A percentile compares a stretch with the other conserved stretches of the same genome.
Evolutionary conservation across 2,797 vertebrate genomes (phyloP).

Genomic region (Lepilemur ruficaudatus): DNA sequence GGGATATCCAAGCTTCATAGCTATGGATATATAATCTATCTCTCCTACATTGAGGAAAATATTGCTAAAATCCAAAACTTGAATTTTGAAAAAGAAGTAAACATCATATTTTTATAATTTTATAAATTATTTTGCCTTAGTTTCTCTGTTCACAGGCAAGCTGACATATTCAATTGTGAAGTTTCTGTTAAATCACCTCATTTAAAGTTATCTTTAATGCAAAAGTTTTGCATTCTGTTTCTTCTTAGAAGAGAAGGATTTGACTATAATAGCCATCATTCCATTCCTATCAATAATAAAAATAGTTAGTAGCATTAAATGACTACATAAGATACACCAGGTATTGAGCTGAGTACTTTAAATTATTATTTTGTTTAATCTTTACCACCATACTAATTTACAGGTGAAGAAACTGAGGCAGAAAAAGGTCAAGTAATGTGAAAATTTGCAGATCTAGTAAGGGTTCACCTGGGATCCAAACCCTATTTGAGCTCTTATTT

Average conservation of each 20-base stretch:
- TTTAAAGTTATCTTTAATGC: neutral
- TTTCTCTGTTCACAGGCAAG: neutral
- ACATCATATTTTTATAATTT: neutral
- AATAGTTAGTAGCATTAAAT: neutral
- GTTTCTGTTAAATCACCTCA: neutral
- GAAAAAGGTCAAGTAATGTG: neutral
- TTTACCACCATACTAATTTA: neutral
- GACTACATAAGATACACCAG: neutral
- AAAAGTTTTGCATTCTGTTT: neutral
- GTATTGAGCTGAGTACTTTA: neutral
- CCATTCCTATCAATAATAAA: neutral
- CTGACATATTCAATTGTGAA: neutral
- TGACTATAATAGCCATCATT: neutral
- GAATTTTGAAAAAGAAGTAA: neutral
- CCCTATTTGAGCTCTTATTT: neutral
- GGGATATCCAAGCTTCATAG: neutral
- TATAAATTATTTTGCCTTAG: neutral
- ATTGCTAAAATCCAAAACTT: neutral
- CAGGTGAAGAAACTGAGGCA: neutral
- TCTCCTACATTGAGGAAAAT: neutral
- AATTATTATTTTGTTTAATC: neutral
- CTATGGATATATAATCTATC: neutral
- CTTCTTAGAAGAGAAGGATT: neutral
- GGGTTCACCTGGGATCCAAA: neutral
- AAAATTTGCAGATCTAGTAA: neutral